Percentiles rank a stretch among this genome's conserved stretches.
phyloP scores from a whole-genome alignment of 2,888 invertebrate species.

The Ecliptopera silaceata region DNA sequence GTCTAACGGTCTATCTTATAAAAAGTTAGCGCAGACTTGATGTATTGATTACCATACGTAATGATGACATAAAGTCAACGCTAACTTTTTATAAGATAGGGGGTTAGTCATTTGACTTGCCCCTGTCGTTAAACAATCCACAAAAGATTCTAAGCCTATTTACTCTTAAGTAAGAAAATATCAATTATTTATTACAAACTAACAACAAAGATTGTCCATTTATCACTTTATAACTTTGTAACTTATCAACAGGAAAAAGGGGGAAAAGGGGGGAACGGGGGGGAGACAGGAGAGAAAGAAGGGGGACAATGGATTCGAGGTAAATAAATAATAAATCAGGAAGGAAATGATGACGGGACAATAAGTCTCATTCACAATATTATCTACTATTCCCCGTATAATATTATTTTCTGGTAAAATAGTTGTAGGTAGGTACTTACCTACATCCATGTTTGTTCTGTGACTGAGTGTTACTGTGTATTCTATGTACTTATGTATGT shows the following conservation, averaged over 20 bases:
- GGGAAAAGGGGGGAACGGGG: neutral
- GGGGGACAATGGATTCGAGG: conserved; percentile 14
- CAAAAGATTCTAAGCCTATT: neutral
- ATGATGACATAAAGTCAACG: too few species aligned
- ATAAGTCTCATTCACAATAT: conserved; percentile 26
- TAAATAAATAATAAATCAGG: conserved; percentile 38
- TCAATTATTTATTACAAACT: conserved; percentile 25
- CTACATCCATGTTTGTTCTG: too few species aligned
- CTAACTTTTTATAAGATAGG: too few species aligned
- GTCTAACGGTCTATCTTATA: too few species aligned
- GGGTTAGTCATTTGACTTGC: too few species aligned
- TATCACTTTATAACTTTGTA: conserved; percentile 37
- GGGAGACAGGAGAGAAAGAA: neutral
- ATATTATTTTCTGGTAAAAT: conserved; percentile 5
- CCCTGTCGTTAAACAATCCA: neutral
- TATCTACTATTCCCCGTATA: conserved; percentile 1
- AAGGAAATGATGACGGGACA: conserved; percentile 31
- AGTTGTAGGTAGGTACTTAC: neutral
- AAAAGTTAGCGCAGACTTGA: too few species aligned
- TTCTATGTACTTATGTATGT: too few species aligned
- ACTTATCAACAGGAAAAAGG: conserved; percentile 25
- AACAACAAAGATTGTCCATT: conserved; percentile 32
- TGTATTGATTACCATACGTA: too few species aligned
- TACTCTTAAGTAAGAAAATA: neutral
- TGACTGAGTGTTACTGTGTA: too few species aligned